Evolutionary conservation across 2,113 vertebrate genomes (phyloP).

Genomic region (Nanorana parkeri): DNA sequence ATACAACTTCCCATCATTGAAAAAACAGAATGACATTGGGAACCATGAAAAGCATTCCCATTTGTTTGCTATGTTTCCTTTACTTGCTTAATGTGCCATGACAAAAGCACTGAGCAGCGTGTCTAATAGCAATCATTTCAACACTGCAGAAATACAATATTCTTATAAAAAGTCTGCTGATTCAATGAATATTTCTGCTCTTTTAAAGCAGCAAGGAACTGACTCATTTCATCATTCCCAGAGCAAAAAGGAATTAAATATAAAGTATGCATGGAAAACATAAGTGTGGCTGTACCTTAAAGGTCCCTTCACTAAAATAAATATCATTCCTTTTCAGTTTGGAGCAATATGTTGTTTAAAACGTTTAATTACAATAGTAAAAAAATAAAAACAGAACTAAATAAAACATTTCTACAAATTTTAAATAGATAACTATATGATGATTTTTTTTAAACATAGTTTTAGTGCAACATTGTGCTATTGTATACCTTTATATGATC

Average conservation of each 20-base stretch:
- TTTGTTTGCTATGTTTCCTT: conserved; percentile 40
- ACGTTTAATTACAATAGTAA: no score
- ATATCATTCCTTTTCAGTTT: no score
- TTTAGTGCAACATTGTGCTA: no score
- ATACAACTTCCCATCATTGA: neutral
- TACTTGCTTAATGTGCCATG: conserved; percentile 39
- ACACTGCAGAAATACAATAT: conserved; percentile 29
- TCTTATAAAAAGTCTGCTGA: conserved; percentile 40
- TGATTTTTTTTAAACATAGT: no score
- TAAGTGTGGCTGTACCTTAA: conserved; percentile 13
- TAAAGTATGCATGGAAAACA: neutral
- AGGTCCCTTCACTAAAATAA: neutral
- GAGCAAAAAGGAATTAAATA: conserved; percentile 25
- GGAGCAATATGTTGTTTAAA: no score
- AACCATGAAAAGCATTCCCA: conserved; percentile 37
- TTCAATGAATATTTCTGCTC: conserved; percentile 18
- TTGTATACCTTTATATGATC: no score
- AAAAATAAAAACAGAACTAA: no score
- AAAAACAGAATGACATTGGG: conserved; percentile 9
- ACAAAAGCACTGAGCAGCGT: conserved; percentile 43
- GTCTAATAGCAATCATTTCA: conserved; percentile 44
- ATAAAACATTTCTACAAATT: no score
- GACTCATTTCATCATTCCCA: conserved; percentile 22
- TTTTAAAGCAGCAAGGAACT: conserved; percentile 39
- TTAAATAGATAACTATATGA: no score